These are phyloP conservation scores for Penaeus vannamei DNA, from an alignment of 1,140 invertebrate species.

Conservation along the genomic window DNA sequence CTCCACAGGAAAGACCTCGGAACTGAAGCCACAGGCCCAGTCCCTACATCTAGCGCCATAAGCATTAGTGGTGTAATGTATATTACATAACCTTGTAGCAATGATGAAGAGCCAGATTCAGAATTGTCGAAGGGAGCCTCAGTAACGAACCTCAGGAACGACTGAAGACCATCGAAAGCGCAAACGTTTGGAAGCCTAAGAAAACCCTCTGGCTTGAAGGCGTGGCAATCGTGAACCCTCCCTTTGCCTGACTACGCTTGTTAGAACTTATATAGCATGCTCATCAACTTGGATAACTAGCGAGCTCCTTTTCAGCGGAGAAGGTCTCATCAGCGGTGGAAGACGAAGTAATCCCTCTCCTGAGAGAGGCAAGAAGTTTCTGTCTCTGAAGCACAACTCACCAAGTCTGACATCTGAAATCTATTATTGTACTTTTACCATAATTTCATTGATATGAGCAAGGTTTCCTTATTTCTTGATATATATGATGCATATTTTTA, in stretches of 20 bases:
- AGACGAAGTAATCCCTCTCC: not conserved
- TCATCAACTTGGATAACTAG: not conserved
- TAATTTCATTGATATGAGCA: not conserved
- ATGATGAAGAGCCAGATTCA: not conserved
- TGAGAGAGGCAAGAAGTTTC: not conserved
- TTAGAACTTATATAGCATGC: not conserved
- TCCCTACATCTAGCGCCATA: not conserved
- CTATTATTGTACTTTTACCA: not conserved
- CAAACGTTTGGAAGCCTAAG: not conserved
- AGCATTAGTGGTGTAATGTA: not conserved
- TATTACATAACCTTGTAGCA: not conserved
- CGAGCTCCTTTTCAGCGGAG: not conserved
- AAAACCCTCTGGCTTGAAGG: not conserved
- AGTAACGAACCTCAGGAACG: not conserved
- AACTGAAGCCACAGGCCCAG: not conserved
- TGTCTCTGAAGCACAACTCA: not conserved
- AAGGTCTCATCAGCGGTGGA: not conserved
- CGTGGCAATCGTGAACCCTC: not conserved
- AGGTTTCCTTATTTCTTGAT: not conserved
- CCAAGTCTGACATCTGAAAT: not conserved
- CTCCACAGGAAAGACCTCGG: not conserved
- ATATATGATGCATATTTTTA: not conserved
- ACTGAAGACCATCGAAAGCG: not conserved
- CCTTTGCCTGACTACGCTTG: not conserved
- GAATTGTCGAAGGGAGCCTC: constrained; percentile 12